Evolutionary conservation across 2,888 invertebrate genomes (phyloP), one percentile per base, ranked within the genome.

Genomic region (Harpalus rufipes): DNA sequence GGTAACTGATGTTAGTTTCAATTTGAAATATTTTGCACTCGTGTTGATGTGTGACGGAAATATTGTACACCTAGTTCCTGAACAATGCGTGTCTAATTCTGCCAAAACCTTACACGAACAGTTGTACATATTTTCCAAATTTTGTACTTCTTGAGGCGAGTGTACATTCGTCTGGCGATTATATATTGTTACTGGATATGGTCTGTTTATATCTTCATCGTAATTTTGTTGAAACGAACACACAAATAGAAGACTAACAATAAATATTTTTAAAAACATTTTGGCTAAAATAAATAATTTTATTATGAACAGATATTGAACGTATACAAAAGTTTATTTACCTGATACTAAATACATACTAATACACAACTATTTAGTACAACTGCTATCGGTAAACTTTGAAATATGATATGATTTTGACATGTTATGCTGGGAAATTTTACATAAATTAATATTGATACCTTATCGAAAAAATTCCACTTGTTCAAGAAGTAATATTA

Each of bases 121-220:
- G 14, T 80, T 80, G 16, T 78, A 14, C 7, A 80, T 32, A 32
- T 32, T 56, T 21, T 79, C 79, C 1, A 79, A 16, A 3, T 0
- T 25, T 59, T 14, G 8, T 25, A 59, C 79, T 59, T 79, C 59
- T 21, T 76, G 51, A 4, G 51, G 44, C 0, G 76, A 59, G 3
- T 25, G 25, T 51, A 68, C 41, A 18, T 51, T 76, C 1, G 56
- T 8, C 14, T 7, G 25, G 0, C 56, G 58, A 12, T 25, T 10
- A 25, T 25, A 56, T 10, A 79, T 79, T 59, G 56, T 44, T 8
- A 61, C 59, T 18, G 83, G 83, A 18, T 44, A 76, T 44, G 76
- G 41, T 21, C 61, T 5, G 3, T 76, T 44, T 0, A 76, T 84
- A 14, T 84, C 83, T 63, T 84, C 83, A 44, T 84, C 83, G n/a